Conservation (phyloP, 2,888 invertebrate species). For the Philereme transversata region DNA sequence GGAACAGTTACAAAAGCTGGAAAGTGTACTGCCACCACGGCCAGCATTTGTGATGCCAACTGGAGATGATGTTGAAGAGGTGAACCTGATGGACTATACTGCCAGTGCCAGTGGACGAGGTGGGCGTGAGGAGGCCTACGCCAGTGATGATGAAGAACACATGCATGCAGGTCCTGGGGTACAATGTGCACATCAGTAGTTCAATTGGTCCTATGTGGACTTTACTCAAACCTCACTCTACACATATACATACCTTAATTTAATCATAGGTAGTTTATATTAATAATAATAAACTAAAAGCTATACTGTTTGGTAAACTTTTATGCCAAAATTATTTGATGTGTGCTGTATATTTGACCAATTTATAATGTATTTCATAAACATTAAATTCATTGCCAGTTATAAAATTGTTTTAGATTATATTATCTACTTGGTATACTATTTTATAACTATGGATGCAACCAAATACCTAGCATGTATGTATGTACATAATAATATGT, state of each 20-base stretch:
- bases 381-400: slow-evolving; percentile 40
- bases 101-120: slow-evolving; percentile 82
- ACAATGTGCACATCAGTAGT: slow-evolving; percentile 93
- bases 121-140: slow-evolving; percentile 87
- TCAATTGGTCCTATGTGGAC: slow-evolving; percentile 61
- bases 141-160: slow-evolving; percentile 86
- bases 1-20: slow-evolving; percentile 87
- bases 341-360: slow-evolving; percentile 50
- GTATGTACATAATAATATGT: neutral
- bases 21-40: slow-evolving; percentile 89
- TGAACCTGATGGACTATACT: slow-evolving; percentile 90
- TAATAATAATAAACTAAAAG: slow-evolving; percentile 46
- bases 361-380: slow-evolving; percentile 38
- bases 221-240: slow-evolving; percentile 71
- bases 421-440: slow-evolving; percentile 16
- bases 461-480: neutral
- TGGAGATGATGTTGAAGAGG: slow-evolving; percentile 94
- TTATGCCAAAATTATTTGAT: slow-evolving; percentile 52
- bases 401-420: slow-evolving; percentile 35
- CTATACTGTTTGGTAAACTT: slow-evolving; percentile 51
- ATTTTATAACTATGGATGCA: neutral
- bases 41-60: slow-evolving; percentile 88
- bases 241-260: slow-evolving; percentile 53
- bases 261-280: slow-evolving; percentile 66
- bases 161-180: slow-evolving; percentile 85